These are phyloP conservation scores for Magallana nippona DNA, from an alignment of 2,888 invertebrate genomes.

Conservation along the genomic window DNA sequence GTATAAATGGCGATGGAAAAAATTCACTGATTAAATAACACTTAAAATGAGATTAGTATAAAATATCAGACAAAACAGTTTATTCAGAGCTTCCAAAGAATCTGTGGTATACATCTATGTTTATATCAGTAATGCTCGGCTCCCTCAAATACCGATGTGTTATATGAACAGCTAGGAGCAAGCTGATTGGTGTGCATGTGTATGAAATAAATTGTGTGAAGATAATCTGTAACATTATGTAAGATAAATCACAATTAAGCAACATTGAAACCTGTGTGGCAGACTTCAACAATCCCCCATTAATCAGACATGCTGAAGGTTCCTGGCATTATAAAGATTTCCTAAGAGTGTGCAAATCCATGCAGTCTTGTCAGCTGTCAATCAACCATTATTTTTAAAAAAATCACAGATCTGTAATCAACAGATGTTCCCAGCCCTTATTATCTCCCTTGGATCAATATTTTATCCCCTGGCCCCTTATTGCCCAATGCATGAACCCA, in stretches of 20 bases:
- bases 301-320: constrained; percentile 33
- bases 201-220: constrained; percentile 30
- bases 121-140: neutral
- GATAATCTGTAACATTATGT: constrained; percentile 33
- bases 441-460: neutral
- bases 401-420: constrained; percentile 14
- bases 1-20: constrained; percentile 6
- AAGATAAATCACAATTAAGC: constrained; percentile 32
- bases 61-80: too few species aligned
- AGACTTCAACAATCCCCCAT: constrained; percentile 19
- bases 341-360: constrained; percentile 19
- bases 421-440: neutral
- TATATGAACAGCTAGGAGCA: neutral
- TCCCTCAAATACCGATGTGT: neutral
- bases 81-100: too few species aligned
- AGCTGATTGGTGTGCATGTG: constrained; percentile 10
- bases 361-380: constrained; percentile 27
- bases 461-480: neutral
- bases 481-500: neutral
- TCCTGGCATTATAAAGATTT: constrained; percentile 33
- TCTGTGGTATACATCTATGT: too few species aligned
- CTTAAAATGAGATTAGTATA: neutral
- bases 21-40: constrained; percentile 2
- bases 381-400: constrained; percentile 10
- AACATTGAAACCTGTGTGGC: constrained; percentile 27